Evolutionary conservation across 37 sponge, comb jelly and placozoan genomes (phyloP), one percentile per base, ranked within the genome.

Genomic region (Mnemiopsis leidyi): DNA sequence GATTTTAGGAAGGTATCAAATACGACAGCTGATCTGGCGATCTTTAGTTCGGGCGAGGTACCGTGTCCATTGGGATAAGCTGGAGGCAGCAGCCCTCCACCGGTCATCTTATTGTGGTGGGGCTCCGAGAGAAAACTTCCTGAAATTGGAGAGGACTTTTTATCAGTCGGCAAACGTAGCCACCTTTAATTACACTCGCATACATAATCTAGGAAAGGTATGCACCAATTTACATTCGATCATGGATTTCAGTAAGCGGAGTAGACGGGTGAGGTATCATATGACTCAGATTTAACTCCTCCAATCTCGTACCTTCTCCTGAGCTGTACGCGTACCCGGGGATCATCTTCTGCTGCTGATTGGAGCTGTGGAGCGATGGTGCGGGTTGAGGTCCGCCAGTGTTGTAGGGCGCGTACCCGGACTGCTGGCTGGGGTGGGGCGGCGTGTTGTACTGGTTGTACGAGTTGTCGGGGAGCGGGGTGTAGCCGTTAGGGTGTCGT

Each of bases 1-100:
- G 90, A 85, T 40, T 85, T 85, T 28, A 85, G 90, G 61, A 85
- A 85, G 5, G 90, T 85, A 85, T 85, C 90, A 21, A 85, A 85
- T 25, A 85, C 90, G 23, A 85, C 35, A 33, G 90, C 38, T 2
- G 38, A 36, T 18, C 61, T 38, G 40, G 23, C 28, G 0, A 85
- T 33, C 35, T 85, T 38, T 7, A 85, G 90, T 39, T 85, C 61
- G 23, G 48, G 35, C 29, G 90, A n/a, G 25, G 61, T 33, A n/a
- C 24, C 29, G 35, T 38, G 23, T 40, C 61, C 90, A 3, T 40
- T 85, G 18, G 26, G 79, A 39, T 40, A 85, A 29, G 90, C 61
- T 40, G 90, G 90, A 0, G 90, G 90, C 7, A 40, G 90, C 28
- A 85, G 3, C 18, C 90, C 90, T 40, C 90, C 79, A 33, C 79